phyloP scores from a whole-genome alignment of 2,113 vertebrate species.

The Panthera leo region DNA sequence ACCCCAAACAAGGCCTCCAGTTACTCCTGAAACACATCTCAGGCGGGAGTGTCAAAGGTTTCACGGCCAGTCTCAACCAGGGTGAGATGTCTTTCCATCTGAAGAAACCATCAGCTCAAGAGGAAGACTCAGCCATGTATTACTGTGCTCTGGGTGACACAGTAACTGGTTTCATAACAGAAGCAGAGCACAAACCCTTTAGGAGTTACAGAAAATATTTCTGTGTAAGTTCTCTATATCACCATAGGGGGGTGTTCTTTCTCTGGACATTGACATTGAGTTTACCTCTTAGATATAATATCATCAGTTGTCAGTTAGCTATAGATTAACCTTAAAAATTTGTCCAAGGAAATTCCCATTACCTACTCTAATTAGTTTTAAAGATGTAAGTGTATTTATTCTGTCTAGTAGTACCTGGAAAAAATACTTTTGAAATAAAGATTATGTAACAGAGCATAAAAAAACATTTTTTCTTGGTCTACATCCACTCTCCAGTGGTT shows the following conservation, averaged over 20 bases:
- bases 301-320: neutral
- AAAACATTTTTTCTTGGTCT: neutral
- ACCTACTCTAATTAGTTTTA: neutral
- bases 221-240: neutral
- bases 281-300: neutral
- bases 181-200: neutral
- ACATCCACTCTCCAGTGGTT: neutral
- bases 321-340: neutral
- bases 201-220: neutral
- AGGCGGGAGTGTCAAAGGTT: neutral
- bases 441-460: neutral
- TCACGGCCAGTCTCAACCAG: neutral
- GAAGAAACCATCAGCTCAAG: neutral
- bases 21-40: neutral
- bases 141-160: conserved; percentile 24
- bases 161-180: neutral
- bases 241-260: neutral
- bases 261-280: neutral
- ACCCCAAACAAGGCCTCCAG: neutral
- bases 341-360: neutral
- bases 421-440: conserved; percentile 7
- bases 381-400: neutral
- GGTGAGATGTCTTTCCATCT: neutral
- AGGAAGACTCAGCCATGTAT: conserved; percentile 48
- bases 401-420: neutral